Base-by-base conservation (phyloP, 1,140 invertebrate genomes). In the Penaeus vannamei region DNA sequence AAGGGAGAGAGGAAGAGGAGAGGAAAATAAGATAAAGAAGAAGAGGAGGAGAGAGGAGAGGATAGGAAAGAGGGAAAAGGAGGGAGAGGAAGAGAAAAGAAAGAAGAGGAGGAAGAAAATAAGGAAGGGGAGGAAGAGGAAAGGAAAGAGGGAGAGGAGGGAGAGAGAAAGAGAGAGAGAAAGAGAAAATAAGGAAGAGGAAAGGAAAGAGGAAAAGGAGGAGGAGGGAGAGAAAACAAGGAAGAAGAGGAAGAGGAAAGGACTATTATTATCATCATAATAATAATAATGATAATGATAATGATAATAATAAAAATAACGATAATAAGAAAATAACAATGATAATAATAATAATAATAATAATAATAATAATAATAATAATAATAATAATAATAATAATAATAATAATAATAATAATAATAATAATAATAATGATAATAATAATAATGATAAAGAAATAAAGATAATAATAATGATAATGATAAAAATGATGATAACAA, bases 291-390 rank as follows among this genome's bases (percentile, higher is more conserved):
- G n/a, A 64, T 19, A 64, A 64, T 19, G n/a, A 64, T 19, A 64
- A 19, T 19, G n/a, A 64, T 19, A 64, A 19, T 19, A 19, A 64
- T 19, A 64, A 64, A 64, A 64, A 64, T 19, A 64, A 64, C 17
- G n/a, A 64, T 19, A 64, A 64, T 19, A 64, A 64, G n/a, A 64
- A 19, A 64, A 64, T 19, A 64, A 64, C n/a, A 64, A 64, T 64
- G n/a, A 64, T 64, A 64, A 64, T 64, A 64, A 64, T 64, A 64
- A 64, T 64, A 64, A 64, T 64, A 64, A 64, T 64, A 64, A 64
- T 64, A 64, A 64, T 64, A 64, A 64, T 64, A 64, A 64, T 64
- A 64, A 64, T 64, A 64, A 64, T 64, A 64, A 64, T 64, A 64
- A 64, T 64, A 64, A 64, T 64, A 64, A 64, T 64, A 64, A 64